Conservation (phyloP, 64 coral and sea anemone genomes). For the Actinia tenebrosa region DNA sequence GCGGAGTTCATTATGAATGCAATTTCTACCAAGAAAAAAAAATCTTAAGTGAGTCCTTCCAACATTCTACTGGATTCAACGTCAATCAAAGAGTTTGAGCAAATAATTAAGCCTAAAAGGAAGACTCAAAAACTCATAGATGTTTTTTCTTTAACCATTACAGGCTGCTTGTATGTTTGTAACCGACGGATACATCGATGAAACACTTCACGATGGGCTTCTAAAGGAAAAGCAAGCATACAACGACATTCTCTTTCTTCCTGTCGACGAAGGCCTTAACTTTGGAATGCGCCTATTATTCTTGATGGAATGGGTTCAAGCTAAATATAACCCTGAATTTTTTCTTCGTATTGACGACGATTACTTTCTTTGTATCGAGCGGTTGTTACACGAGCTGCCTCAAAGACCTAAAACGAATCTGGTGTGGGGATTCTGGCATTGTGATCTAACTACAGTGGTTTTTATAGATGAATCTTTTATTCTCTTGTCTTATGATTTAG, state of each 20-base stretch:
- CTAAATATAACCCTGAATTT: slow-evolving; percentile 30
- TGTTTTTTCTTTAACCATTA: neutral
- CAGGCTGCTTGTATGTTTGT: slow-evolving; percentile 26
- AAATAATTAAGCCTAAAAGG: too few relatives aligned
- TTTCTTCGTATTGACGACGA: slow-evolving; percentile 54
- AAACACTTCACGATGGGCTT: neutral
- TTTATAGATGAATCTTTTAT: slow-evolving; percentile 41
- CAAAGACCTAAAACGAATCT: neutral
- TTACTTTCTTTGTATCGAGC: slow-evolving; percentile 46
- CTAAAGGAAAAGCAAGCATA: neutral
- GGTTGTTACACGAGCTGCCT: slow-evolving; percentile 30
- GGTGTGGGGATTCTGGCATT: slow-evolving; percentile 42
- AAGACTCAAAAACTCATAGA: neutral
- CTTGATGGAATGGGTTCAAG: slow-evolving; percentile 36
- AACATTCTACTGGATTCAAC: too few relatives aligned
- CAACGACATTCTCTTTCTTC: slow-evolving; percentile 21
- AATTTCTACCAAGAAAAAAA: too few relatives aligned
- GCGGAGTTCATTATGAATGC: too few relatives aligned
- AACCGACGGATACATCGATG: slow-evolving; percentile 26
- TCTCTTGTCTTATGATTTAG: slow-evolving; percentile 22
- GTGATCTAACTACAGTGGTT: neutral
- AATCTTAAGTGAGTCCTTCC: too few relatives aligned
- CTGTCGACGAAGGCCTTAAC: slow-evolving; percentile 12
- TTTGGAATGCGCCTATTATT: slow-evolving; percentile 35
- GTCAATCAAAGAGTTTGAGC: too few relatives aligned